Evolutionary conservation across 2,797 vertebrate species (phyloP), one percentile per base, ranked within the genome.

Genomic region (Ctenopoma kingsleyae): DNA sequence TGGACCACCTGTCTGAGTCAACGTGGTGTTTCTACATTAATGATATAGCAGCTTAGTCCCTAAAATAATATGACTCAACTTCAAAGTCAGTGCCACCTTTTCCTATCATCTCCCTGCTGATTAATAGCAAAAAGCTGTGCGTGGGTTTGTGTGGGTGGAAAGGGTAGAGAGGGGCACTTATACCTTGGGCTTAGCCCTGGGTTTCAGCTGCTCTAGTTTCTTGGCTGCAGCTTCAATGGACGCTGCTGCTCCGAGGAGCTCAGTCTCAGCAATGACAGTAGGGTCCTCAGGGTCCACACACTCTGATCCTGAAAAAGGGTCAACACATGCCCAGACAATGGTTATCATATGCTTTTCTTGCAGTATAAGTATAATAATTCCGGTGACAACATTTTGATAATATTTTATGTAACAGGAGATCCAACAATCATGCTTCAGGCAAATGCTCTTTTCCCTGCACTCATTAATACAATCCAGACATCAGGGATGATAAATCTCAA

Each of bases 161-260:
- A 75, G 61, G 72, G 81, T 50, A 48, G 61, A 79, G 74, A 56
- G 61, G 77, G 80, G 71, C 77, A 60, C 69, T 87, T 93, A 87
- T 95, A 99, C 98, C 97, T 98, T 99, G 19, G 98, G 98, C 80
- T 99, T 99, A 87, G 96, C 96, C 92, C 98, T 93, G 48, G 98
- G 98, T 86, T 97, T 99, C 83, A 99, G 96, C 84, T 99, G 98
- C 89, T 99, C 98, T 69, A 99, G 91, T 92, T 99, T 99, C 95
- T 99, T 99, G 77, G 98, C 98, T 19, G 98, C 98, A n/a, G 98
- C 98, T 91, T 99, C 98, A 67, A 99, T 99, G 74, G 98, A 99
- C 0, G 98, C 97, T 9, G 98, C 98, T 13, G 98, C 98, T 72
- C 98, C 97, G 70, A 99, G 89, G 0, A 99, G 93, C 89, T 99